These are phyloP conservation scores for Anodontia alba DNA, from an alignment of 2,888 invertebrate species.

Conservation along the genomic window DNA sequence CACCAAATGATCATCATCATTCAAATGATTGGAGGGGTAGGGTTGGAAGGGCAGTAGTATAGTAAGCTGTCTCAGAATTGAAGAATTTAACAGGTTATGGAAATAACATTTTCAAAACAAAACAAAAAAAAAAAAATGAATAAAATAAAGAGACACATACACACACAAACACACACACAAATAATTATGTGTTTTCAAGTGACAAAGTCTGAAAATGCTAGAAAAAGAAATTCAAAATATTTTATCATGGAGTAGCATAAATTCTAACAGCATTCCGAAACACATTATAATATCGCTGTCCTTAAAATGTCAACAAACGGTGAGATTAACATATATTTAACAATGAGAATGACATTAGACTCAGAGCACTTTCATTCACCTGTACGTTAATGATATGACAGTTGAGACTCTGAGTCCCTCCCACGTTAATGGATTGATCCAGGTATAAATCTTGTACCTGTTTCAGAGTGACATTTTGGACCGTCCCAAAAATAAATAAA, in stretches of 20 bases:
- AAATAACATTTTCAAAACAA: too few relatives aligned
- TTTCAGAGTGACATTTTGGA: slow-evolving; percentile 11
- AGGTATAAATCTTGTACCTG: slow-evolving; percentile 5
- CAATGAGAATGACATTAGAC: not conserved
- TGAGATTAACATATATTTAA: slow-evolving; percentile 12
- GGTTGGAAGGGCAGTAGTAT: too few relatives aligned
- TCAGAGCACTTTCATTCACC: not conserved
- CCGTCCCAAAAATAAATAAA: slow-evolving; percentile 15
- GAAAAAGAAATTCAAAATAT: too few relatives aligned
- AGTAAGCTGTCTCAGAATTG: too few relatives aligned
- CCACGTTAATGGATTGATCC: not conserved
- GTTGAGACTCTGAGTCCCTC: not conserved
- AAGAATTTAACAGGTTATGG: too few relatives aligned
- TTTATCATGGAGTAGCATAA: not conserved
- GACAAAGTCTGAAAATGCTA: too few relatives aligned
- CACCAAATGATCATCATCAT: too few relatives aligned
- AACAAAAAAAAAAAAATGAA: too few relatives aligned
- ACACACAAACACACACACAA: too few relatives aligned
- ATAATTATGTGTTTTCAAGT: too few relatives aligned
- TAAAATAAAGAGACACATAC: too few relatives aligned
- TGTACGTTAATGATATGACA: not conserved
- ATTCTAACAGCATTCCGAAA: slow-evolving; percentile 1
- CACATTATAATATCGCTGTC: not conserved
- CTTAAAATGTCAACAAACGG: slow-evolving; percentile 1
- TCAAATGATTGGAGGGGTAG: too few relatives aligned